Base-by-base conservation (phyloP, 2,888 invertebrate genomes). In the Coremacera marginata region DNA sequence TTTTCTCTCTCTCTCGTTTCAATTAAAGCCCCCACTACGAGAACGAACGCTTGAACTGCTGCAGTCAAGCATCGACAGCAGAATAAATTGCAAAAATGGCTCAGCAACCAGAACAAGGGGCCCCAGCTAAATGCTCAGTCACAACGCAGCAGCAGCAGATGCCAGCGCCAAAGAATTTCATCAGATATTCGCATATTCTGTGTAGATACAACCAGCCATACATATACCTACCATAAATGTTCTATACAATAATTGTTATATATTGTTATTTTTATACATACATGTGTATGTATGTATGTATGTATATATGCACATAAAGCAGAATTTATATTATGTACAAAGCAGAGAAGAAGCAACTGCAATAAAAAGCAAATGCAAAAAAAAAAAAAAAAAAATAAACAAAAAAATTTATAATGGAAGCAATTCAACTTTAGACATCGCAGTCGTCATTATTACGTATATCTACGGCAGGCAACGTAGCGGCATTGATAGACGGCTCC, bases 81-180 rank as follows among this genome's bases (percentile, higher is more conserved):
- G 67, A 74, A 67, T 74, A 55, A 74, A 62, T 65, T 25, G 74
- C 51, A 55, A 74, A 67, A 74, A 55, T 55, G 55, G 74, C 74
- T 65, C 67, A 22, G 55, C 74, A 67, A 74, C 67, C 25, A 55
- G n/a, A 65, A 52, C 67, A 14, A 65, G 74, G 74, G 49, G 52
- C 34, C 73, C 60, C 72, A 72, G 55, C 19, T n/a, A 55, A 55
- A 27, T 4, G 34, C 70, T 14, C n/a, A 51, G 63, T 31, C 44
- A 44, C 44, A 44, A 44, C 44, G 44, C 49, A 79, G 76, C 44
- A 62, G 68, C 68, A 73, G 52, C 68, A 60, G 60, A 60, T 60
- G 68, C 22, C 68, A 68, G 68, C 63, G 71, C 83, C 82, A 84
- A 86, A 85, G 85, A 85, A 85, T 86, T 85, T 86, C 85, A 85